Evolutionary conservation across 2,797 vertebrate species (phyloP).

Genomic region (Gephyroberyx darwinii): DNA sequence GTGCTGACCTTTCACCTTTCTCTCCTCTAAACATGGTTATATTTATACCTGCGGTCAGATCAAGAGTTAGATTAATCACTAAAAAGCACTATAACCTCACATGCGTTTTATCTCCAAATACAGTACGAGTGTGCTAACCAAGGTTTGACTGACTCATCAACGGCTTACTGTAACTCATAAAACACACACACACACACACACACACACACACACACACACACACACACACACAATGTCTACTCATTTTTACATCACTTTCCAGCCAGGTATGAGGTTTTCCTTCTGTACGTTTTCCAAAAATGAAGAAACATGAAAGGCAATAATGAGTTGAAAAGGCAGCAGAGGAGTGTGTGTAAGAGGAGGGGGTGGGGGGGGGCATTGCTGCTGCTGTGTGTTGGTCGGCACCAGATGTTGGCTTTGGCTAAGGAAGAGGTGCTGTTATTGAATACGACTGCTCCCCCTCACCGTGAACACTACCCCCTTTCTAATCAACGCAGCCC

Average conservation of each 20-base stretch:
- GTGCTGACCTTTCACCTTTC: background rate
- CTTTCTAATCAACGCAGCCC: conserved; percentile 75
- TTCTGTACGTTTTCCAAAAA: conserved; percentile 18
- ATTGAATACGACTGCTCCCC: conserved; percentile 69
- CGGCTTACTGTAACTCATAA: background rate
- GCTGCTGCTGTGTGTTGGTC: conserved; percentile 54
- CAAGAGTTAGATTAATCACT: background rate
- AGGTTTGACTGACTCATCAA: background rate
- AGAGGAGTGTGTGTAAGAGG: background rate
- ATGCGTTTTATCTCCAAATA: background rate
- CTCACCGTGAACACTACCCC: conserved; percentile 72
- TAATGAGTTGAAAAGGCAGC: conserved; percentile 68
- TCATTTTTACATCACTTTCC: conserved; percentile 4
- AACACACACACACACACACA: background rate
- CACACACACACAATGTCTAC: background rate
- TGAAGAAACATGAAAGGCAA: conserved; percentile 52
- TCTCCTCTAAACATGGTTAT: background rate
- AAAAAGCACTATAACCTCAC: background rate
- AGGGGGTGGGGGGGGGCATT: conserved; percentile 18
- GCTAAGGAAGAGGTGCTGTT: conserved; percentile 72
- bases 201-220: background rate
- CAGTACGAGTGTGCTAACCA: background rate
- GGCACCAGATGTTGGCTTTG: conserved; percentile 79
- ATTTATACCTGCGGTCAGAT: background rate
- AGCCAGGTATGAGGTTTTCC: conserved; percentile 11